Evolutionary conservation across 2,797 vertebrate genomes (phyloP).

Genomic region (Ctenosaura bakeri): DNA sequence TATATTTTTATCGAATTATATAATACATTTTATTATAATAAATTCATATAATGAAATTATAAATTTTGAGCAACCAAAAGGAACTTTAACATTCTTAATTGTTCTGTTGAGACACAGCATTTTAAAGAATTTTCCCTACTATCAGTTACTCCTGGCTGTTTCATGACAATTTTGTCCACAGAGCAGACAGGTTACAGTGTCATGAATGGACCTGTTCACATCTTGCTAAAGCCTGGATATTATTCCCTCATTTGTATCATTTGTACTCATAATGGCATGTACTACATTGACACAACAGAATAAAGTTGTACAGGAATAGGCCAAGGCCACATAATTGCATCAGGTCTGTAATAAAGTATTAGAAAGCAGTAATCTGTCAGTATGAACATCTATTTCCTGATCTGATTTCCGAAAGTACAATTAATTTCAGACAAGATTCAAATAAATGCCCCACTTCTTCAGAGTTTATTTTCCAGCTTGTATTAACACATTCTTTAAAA

Average conservation of each 20-base stretch:
- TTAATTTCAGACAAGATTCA: constrained; percentile 62
- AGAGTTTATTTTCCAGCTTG: constrained; percentile 63
- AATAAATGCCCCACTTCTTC: constrained; percentile 63
- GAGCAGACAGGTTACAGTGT: background rate
- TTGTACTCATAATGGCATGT: background rate
- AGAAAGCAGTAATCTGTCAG: constrained; percentile 47
- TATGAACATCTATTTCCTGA: constrained; percentile 67
- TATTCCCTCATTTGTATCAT: background rate
- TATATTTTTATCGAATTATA: no score
- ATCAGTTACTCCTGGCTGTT: background rate
- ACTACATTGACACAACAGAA: background rate
- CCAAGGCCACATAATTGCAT: no score
- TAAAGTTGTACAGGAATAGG: no score
- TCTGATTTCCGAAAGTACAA: constrained; percentile 43
- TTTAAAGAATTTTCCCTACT: background rate
- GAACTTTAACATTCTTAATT: background rate
- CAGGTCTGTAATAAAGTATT: constrained; percentile 50
- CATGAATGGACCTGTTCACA: background rate
- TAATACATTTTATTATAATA: no score
- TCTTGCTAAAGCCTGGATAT: background rate
- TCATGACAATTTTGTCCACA: background rate
- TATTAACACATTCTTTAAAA: constrained; percentile 60
- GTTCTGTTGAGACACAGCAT: background rate
- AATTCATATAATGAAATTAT: no score
- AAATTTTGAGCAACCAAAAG: background rate